Evolutionary conservation across 2,113 vertebrate genomes (phyloP).

Genomic region (Gallinago paraguaiae): DNA sequence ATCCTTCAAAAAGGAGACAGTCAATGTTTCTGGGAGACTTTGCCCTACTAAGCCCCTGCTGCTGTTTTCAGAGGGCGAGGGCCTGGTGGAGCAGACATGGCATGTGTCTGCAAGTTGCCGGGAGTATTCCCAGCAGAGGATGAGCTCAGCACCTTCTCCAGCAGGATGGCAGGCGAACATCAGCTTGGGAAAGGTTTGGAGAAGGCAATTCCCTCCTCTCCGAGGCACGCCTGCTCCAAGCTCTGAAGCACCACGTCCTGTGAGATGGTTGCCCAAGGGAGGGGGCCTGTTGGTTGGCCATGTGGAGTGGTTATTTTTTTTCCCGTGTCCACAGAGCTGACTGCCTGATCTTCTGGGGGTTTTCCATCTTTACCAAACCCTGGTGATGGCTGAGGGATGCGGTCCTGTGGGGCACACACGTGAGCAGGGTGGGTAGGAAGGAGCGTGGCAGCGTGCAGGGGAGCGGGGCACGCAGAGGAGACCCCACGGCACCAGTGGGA

Average conservation of each 20-base stretch:
- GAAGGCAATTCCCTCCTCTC: neutral
- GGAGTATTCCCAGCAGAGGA: conserved; percentile 6
- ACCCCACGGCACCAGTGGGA: neutral
- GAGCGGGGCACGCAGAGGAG: fast-evolving
- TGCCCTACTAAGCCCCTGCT: neutral
- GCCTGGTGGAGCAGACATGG: neutral
- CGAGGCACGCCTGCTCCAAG: neutral
- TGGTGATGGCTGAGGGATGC: neutral
- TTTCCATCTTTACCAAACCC: neutral
- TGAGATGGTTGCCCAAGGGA: neutral
- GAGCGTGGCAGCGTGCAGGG: fast-evolving
- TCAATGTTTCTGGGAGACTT: neutral
- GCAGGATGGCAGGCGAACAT: neutral
- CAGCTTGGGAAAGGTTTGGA: neutral
- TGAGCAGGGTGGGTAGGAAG: neutral
- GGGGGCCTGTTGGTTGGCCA: neutral
- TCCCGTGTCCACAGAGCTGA: neutral
- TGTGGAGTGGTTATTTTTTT: neutral
- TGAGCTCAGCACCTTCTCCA: neutral
- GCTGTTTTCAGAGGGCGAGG: neutral
- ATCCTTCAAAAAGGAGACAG: neutral
- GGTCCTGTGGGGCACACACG: fast-evolving
- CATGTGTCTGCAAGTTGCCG: neutral
- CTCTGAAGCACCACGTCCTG: neutral
- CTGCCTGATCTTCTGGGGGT: neutral